Conservation (phyloP, 2,888 invertebrate species). For the Drosophila percnosoma region DNA sequence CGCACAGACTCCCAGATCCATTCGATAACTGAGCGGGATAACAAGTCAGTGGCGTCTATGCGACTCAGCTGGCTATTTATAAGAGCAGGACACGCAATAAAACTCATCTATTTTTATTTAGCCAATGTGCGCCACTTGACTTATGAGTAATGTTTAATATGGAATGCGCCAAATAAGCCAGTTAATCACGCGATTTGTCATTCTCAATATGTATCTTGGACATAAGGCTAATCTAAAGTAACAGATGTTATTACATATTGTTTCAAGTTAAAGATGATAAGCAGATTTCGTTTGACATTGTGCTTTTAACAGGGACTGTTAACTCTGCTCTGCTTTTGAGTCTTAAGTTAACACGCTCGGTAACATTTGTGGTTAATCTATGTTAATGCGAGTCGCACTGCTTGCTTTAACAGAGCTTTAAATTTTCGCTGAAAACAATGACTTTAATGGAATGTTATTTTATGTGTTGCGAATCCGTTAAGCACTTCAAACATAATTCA, state of each 20-base stretch:
- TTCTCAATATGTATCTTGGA: slow-evolving; percentile 17
- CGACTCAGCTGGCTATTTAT: slow-evolving; percentile 56
- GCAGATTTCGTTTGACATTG: not conserved
- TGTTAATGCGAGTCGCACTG: not conserved
- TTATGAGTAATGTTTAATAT: slow-evolving; percentile 44
- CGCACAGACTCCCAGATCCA: slow-evolving; percentile 1
- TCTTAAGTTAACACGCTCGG: not conserved
- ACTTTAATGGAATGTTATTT: not conserved
- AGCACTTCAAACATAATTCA: slow-evolving; percentile 3
- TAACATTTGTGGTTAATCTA: not conserved
- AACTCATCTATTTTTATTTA: slow-evolving; percentile 72
- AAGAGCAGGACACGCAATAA: slow-evolving; percentile 32
- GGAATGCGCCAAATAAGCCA: slow-evolving; percentile 57
- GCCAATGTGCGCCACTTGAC: slow-evolving; percentile 36
- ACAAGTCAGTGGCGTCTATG: slow-evolving; percentile 28
- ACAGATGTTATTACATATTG: not conserved
- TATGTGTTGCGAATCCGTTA: slow-evolving; percentile 1
- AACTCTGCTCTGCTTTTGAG: not conserved
- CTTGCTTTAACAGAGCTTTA: not conserved
- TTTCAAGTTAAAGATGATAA: not conserved
- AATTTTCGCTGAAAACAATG: not conserved
- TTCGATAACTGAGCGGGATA: not conserved
- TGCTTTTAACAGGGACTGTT: not conserved
- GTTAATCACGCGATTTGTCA: slow-evolving; percentile 73
- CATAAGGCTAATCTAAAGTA: slow-evolving; percentile 27